These are phyloP conservation scores for Hermaeophaga mercurialis DNA, from an alignment of 2,888 invertebrate genomes.

Conservation along the genomic window DNA sequence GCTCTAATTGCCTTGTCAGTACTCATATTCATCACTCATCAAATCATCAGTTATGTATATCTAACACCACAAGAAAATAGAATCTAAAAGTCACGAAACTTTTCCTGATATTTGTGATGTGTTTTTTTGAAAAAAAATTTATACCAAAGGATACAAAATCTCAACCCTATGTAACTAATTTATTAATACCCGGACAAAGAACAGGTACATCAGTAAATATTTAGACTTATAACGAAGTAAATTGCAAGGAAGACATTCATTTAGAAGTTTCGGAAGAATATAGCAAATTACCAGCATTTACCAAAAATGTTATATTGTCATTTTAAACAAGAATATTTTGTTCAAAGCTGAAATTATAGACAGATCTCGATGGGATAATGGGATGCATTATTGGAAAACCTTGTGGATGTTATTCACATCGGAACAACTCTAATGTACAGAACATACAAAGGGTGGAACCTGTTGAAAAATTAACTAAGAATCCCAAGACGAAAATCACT, in stretches of 20 bases:
- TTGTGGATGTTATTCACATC: not conserved
- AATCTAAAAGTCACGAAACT: not conserved
- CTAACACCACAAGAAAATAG: not conserved
- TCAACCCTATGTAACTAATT: not conserved
- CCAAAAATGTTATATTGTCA: not conserved
- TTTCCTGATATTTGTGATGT: slow-evolving; percentile 1
- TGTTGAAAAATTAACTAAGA: not conserved
- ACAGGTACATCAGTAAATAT: too few relatives aligned
- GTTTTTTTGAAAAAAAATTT: not conserved
- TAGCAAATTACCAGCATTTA: not conserved
- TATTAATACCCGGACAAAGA: too few relatives aligned
- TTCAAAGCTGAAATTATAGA: not conserved
- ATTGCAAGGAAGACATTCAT: too few relatives aligned
- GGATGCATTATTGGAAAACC: not conserved
- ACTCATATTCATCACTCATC: not conserved
- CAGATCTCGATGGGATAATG: not conserved
- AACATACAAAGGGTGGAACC: not conserved
- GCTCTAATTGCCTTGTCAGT: not conserved
- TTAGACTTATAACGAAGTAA: too few relatives aligned
- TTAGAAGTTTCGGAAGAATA: too few relatives aligned
- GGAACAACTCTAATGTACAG: too few relatives aligned
- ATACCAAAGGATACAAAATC: not conserved
- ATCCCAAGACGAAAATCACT: not conserved
- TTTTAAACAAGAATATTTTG: not conserved
- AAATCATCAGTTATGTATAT: slow-evolving; percentile 4